Percentiles rank a stretch among this genome's conserved stretches.
These are phyloP conservation scores for Microctenopoma stevenorrisi DNA, from an alignment of 2,797 vertebrate genomes.

Conservation along the genomic window DNA sequence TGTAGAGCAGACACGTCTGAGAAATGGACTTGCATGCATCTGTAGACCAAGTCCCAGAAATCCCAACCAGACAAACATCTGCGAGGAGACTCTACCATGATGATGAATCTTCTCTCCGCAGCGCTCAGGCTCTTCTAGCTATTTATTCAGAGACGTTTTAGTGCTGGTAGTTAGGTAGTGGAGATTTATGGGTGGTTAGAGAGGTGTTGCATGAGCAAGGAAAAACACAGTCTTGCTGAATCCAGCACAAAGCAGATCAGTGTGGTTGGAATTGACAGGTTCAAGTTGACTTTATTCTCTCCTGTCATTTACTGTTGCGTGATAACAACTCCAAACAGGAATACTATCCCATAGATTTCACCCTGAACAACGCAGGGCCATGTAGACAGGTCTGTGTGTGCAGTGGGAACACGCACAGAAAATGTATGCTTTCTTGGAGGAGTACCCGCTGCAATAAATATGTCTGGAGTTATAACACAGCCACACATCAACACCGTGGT, in stretches of 20 bases:
- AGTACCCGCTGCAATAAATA: constrained; percentile 56
- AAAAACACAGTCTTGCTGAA: constrained; percentile 76
- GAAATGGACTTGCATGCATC: constrained; percentile 29
- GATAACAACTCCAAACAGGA: constrained; percentile 21
- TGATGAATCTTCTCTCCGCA: constrained; percentile 66
- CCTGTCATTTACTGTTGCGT: constrained; percentile 24
- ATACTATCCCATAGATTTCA: constrained; percentile 48
- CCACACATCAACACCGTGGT: constrained; percentile 54
- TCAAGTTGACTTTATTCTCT: constrained; percentile 25
- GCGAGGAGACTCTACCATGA: constrained; percentile 46
- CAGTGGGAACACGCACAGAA: constrained; percentile 17
- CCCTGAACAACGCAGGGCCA: constrained; percentile 26
- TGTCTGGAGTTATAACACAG: constrained; percentile 45
- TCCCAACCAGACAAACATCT: constrained; percentile 64
- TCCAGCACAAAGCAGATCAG: constrained; percentile 45
- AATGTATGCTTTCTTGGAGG: constrained; percentile 45
- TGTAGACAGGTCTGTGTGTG: constrained; percentile 1
- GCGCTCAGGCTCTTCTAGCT: constrained; percentile 67
- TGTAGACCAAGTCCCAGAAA: constrained; percentile 41
- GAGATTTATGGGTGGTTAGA: constrained; percentile 72
- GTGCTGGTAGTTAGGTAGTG: constrained; percentile 73
- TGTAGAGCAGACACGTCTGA: constrained; percentile 18
- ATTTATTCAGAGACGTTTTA: constrained; percentile 79
- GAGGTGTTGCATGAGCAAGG: constrained; percentile 79
- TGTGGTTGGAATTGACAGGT: constrained; percentile 29